phyloP scores from a whole-genome alignment of 1,140 invertebrate genomes.

The Campodea augens region DNA sequence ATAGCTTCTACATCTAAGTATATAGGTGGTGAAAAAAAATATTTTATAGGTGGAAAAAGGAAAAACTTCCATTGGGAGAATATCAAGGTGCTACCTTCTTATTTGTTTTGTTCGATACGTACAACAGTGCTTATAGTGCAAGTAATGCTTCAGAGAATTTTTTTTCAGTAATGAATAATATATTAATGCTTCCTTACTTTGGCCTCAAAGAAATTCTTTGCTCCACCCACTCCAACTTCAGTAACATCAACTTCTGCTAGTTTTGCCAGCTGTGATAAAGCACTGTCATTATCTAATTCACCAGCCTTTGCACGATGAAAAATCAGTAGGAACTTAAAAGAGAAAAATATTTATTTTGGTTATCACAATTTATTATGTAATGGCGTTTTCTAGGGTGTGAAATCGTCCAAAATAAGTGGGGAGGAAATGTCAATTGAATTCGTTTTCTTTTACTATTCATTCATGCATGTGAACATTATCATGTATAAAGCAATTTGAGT shows the following conservation, averaged over 20 bases:
- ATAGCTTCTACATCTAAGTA: too few relatives aligned
- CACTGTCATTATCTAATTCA: conserved; percentile 58
- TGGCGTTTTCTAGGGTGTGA: too few relatives aligned
- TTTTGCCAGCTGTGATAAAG: conserved; percentile 57
- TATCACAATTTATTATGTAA: too few relatives aligned
- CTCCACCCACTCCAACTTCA: conserved; percentile 69
- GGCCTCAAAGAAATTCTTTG: conserved; percentile 79
- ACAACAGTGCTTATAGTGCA: neutral
- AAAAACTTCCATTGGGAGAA: too few relatives aligned
- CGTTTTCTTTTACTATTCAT: too few relatives aligned
- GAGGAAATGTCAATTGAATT: too few relatives aligned
- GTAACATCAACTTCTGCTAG: conserved; percentile 74
- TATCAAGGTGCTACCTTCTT: too few relatives aligned
- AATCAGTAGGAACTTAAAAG: conserved; percentile 54
- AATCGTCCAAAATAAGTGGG: too few relatives aligned
- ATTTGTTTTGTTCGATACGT: neutral
- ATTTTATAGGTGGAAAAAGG: too few relatives aligned
- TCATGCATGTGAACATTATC: too few relatives aligned
- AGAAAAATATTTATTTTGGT: conserved; percentile 5
- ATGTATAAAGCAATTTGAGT: too few relatives aligned
- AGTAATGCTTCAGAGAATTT: neutral
- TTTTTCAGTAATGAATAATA: neutral
- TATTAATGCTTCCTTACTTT: conserved; percentile 33
- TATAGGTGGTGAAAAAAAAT: too few relatives aligned
- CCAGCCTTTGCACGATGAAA: conserved; percentile 72